Percentiles rank a stretch among this genome's conserved stretches.
Evolutionary conservation across 2,888 invertebrate genomes (phyloP).

Genomic region (Apamea monoglypha): DNA sequence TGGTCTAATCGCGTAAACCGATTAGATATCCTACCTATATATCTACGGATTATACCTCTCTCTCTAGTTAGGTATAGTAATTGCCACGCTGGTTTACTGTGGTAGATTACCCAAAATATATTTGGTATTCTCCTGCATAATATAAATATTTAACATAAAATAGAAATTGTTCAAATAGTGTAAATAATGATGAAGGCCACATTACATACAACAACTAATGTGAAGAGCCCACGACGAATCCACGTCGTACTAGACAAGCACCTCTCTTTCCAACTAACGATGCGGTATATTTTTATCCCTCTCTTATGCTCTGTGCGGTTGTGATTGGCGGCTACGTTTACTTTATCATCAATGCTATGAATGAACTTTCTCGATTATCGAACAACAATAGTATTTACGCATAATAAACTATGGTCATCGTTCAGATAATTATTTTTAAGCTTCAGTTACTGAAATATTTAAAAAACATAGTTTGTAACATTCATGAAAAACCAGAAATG

Average conservation of each 20-base stretch:
- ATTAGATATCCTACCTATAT: neutral
- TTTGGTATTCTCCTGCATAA: neutral
- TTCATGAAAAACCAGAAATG: neutral
- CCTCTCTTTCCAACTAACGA: conserved; percentile 66
- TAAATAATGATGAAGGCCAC: conserved; percentile 39
- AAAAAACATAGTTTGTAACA: neutral
- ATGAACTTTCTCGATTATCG: conserved; percentile 56
- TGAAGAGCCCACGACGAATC: conserved; percentile 63
- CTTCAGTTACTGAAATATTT: neutral
- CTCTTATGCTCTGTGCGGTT: conserved; percentile 82
- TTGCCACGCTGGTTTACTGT: neutral
- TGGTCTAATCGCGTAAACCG: conserved; percentile 16
- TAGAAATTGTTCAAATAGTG: neutral
- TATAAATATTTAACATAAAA: neutral
- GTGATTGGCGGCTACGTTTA: conserved; percentile 77
- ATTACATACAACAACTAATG: conserved; percentile 58
- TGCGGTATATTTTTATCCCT: conserved; percentile 72
- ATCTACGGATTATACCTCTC: neutral
- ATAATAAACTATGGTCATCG: neutral
- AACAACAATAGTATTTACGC: conserved; percentile 8
- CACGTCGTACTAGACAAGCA: conserved; percentile 72
- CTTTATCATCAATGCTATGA: conserved; percentile 54
- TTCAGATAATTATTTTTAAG: neutral
- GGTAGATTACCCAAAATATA: neutral
- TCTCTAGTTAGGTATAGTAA: neutral